Conservation (phyloP, 2,888 invertebrate species). For the Platycnemis pennipes region DNA sequence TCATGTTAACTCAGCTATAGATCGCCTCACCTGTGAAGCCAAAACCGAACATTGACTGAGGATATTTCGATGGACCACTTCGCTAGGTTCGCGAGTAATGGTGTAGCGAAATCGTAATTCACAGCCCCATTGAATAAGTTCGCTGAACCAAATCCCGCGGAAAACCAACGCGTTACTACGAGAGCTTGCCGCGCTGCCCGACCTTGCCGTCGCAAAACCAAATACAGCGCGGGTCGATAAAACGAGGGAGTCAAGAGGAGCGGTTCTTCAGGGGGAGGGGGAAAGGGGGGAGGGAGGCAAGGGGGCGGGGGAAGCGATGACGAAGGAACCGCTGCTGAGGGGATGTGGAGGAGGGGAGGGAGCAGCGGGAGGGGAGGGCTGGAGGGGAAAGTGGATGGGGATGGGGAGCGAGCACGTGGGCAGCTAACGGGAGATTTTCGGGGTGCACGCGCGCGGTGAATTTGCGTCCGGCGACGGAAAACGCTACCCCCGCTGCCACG, state of each 20-base stretch:
- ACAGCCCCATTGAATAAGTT: neutral
- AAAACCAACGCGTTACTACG: neutral
- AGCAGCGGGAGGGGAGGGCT: neutral
- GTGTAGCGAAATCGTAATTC: neutral
- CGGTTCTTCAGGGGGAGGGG: too few relatives aligned
- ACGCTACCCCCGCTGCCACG: too few relatives aligned
- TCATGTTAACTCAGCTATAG: too few relatives aligned
- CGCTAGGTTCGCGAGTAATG: too few relatives aligned
- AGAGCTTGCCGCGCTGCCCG: neutral
- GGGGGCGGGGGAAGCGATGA: neutral
- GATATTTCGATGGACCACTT: too few relatives aligned
- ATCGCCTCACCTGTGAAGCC: too few relatives aligned
- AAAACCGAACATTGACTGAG: too few relatives aligned
- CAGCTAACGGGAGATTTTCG: neutral
- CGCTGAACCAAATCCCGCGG: neutral
- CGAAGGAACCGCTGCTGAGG: neutral
- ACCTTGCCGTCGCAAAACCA: constrained; percentile 17
- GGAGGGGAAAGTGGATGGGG: neutral
- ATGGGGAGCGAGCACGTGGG: neutral
- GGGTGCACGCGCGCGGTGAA: too few relatives aligned
- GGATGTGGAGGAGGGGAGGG: neutral
- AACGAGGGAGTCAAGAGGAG: neutral
- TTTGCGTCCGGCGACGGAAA: too few relatives aligned
- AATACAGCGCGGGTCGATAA: neutral
- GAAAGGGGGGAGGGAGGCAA: neutral